These are phyloP conservation scores for Meloidogyne floridensis DNA, from an alignment of 1,140 invertebrate genomes.

Conservation along the genomic window DNA sequence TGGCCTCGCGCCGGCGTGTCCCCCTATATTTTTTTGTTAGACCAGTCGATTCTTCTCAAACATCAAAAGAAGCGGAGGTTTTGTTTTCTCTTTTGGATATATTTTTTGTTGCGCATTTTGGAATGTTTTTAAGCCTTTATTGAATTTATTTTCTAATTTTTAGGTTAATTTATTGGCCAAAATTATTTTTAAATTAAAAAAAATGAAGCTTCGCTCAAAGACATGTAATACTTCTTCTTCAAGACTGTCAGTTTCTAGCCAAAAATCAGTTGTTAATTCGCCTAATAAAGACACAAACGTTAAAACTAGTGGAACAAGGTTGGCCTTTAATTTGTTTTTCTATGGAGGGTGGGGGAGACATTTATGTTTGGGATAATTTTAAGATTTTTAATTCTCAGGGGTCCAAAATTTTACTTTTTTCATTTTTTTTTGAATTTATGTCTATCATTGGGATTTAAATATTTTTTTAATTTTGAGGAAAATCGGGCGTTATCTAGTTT, in stretches of 20 bases:
- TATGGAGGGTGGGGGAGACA: too few species aligned
- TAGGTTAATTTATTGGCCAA: background rate
- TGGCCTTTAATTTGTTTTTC: background rate
- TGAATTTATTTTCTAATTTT: background rate
- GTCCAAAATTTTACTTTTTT: too few species aligned
- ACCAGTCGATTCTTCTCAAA: background rate
- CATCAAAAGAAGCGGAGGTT: background rate
- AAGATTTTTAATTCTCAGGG: too few species aligned
- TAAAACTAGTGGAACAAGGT: background rate
- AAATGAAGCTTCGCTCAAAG: conserved; percentile 3
- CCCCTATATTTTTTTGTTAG: background rate
- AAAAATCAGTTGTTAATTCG: background rate
- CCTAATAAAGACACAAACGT: background rate
- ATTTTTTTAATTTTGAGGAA: too few species aligned
- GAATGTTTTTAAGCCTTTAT: background rate
- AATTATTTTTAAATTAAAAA: background rate
- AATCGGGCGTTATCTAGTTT: too few species aligned
- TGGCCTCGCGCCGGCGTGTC: too few species aligned
- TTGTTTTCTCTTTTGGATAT: background rate
- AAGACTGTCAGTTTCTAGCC: background rate
- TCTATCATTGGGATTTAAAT: too few species aligned
- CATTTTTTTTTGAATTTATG: too few species aligned
- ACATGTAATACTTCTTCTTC: background rate
- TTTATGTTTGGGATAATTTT: too few species aligned
- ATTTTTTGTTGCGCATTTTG: background rate